A percentile compares a stretch with the other conserved stretches of the same genome.
Evolutionary conservation across 2,888 invertebrate species (phyloP).

Genomic region (Nemotelus pantherinus): DNA sequence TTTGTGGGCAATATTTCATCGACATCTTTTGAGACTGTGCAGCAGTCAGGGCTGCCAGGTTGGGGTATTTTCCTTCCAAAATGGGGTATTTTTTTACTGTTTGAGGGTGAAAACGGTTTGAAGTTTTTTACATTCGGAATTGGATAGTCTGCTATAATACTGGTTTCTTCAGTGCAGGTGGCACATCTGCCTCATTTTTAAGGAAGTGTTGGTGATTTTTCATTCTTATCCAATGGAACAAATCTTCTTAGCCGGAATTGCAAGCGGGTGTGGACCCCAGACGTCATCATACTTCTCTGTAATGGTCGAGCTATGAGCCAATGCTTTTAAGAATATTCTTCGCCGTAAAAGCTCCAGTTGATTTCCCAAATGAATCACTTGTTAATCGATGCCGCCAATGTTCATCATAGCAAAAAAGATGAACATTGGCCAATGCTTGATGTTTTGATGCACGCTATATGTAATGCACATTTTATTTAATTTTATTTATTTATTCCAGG

Average conservation of each 20-base stretch:
- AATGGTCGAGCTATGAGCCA: not conserved
- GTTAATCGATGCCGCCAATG: too few species aligned
- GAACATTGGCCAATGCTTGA: not conserved
- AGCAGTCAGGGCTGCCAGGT: too few species aligned
- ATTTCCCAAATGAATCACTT: too few species aligned
- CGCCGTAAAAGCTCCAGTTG: not conserved
- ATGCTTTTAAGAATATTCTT: not conserved
- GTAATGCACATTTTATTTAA: not conserved
- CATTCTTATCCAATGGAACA: not conserved
- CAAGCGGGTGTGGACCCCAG: not conserved
- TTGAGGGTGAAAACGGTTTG: too few species aligned
- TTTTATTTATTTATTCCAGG: too few species aligned
- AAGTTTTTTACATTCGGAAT: too few species aligned
- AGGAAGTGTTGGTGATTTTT: not conserved
- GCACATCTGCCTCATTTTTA: not conserved
- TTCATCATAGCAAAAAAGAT: not conserved
- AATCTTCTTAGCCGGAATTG: not conserved
- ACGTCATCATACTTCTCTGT: not conserved
- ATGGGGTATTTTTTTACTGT: too few species aligned
- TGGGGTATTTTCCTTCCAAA: too few species aligned
- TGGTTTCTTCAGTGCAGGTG: not conserved
- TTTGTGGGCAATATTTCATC: too few species aligned
- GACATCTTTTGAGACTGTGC: too few species aligned
- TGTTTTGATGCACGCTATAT: not conserved
- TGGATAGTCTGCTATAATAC: too few species aligned